These are phyloP conservation scores for Glomeris maerens DNA, from an alignment of 1,140 invertebrate species.

Conservation along the genomic window DNA sequence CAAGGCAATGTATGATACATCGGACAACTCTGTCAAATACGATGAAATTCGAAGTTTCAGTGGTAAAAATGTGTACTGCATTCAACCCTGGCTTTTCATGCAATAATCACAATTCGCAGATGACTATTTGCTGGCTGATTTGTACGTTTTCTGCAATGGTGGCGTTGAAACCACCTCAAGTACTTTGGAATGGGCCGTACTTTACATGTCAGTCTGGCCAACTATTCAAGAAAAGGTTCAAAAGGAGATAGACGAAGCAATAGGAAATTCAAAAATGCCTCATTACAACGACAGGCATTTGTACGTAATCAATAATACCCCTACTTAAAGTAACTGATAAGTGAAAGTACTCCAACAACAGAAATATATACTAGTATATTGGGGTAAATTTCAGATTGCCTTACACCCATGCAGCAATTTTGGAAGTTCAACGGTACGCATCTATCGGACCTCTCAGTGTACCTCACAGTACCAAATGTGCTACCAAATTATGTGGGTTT, in stretches of 20 bases:
- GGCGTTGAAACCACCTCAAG: constrained; percentile 34
- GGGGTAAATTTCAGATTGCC: no score
- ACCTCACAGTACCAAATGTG: constrained; percentile 11
- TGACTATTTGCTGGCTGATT: constrained; percentile 9
- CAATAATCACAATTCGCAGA: not conserved
- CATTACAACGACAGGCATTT: constrained; percentile 22
- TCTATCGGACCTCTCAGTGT: constrained; percentile 9
- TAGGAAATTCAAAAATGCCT: constrained; percentile 21
- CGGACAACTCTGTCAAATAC: no score
- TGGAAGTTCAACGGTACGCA: constrained; percentile 11
- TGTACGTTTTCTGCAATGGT: constrained; percentile 27
- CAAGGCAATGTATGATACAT: no score
- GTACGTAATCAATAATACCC: no score
- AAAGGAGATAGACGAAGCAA: constrained; percentile 24
- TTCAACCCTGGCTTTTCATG: not conserved
- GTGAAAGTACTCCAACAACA: no score
- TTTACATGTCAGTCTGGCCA: constrained; percentile 29
- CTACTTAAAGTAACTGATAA: no score
- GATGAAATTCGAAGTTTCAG: no score
- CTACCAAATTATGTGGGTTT: constrained; percentile 6
- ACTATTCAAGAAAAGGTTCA: constrained; percentile 28
- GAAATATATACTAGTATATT: no score
- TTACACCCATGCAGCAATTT: constrained; percentile 11
- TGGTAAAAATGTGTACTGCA: no score
- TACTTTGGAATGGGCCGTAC: constrained; percentile 29